Base-by-base conservation (phyloP, 1,140 invertebrate species). In the Lucilia sericata region DNA sequence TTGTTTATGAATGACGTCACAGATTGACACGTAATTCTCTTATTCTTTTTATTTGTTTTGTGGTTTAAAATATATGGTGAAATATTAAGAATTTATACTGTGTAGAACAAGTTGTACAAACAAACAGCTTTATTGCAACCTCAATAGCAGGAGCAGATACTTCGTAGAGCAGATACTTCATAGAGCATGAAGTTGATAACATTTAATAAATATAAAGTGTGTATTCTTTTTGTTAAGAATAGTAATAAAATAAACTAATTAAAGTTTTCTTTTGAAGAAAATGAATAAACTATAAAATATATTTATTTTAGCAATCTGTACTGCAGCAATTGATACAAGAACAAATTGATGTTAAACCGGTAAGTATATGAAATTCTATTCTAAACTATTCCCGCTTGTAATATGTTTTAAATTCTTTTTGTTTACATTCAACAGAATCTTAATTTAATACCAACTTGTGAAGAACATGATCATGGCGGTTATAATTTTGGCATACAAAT, bases 401-500 rank as follows among this genome's bases (percentile, higher is more conserved):
- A 30, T 30, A 30, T 30, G 25, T 30, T 30, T 30, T 30, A 30
- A 30, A 30, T 30, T 30, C 13, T 10, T 82, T n/a, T 82, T 60
- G 34, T 10, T 80, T 51, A 17, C 47, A 82, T n/a, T 83, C 36
- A 42, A 14, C 34, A 86, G 85, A 86, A 88, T 76, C 83, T 84
- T 9, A 86, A 88, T 80, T 86, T 86, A 0, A 74, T 91, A 42
- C 89, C 89, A n/a, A 88, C 87, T 19, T 82, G 90, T 36, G 86
- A 88, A 36, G 86, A 88, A 55, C 89, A 91, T 82, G 87, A 90
- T 82, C 85, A 83, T 65, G 89, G 86, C 0, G 89, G 88, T 60
- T 89, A 89, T 78, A 83, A 86, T 0, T 89, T 91, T 17, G 60
- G 86, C 9, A 86, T 88, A 2, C 87, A 89, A 80, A 86, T 87